Evolutionary conservation across 1,140 invertebrate species (phyloP).

Genomic region (Dreissena rostriformis): DNA sequence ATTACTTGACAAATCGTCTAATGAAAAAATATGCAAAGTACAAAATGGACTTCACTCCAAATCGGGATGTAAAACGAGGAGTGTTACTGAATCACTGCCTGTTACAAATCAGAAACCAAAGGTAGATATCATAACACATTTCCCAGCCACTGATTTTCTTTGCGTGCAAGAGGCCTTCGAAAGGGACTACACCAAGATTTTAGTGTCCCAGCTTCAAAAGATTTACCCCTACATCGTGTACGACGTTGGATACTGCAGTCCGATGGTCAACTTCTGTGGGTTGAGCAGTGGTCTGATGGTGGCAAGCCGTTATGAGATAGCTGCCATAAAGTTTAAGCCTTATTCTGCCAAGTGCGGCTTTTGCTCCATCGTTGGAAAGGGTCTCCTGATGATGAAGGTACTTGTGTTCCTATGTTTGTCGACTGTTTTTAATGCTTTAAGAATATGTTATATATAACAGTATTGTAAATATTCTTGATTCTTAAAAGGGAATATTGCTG

Average conservation of each 20-base stretch:
- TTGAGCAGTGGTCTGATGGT: constrained; percentile 80
- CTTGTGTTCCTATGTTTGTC: background rate
- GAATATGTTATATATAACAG: too few relatives aligned
- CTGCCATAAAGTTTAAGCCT: constrained; percentile 75
- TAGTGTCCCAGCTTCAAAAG: constrained; percentile 72
- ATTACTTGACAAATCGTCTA: too few relatives aligned
- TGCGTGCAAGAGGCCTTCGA: constrained; percentile 74
- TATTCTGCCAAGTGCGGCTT: constrained; percentile 68
- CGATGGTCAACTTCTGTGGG: constrained; percentile 63
- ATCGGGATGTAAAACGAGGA: too few relatives aligned
- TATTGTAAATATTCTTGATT: too few relatives aligned
- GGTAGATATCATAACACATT: constrained; percentile 63
- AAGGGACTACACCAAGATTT: constrained; percentile 60
- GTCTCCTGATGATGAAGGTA: constrained; percentile 80
- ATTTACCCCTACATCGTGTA: constrained; percentile 74
- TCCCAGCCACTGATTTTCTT: constrained; percentile 71
- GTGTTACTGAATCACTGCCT: too few relatives aligned
- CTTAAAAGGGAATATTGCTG: too few relatives aligned
- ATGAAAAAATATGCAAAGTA: too few relatives aligned
- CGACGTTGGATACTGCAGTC: constrained; percentile 67
- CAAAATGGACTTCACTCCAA: too few relatives aligned
- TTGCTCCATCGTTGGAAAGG: constrained; percentile 73
- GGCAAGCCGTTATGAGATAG: constrained; percentile 78
- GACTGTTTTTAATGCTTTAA: too few relatives aligned
- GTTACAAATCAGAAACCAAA: background rate